Evolutionary conservation across 2,797 vertebrate genomes (phyloP), one percentile per base, ranked within the genome.

Genomic region (Pseudotriccus pelzelni): DNA sequence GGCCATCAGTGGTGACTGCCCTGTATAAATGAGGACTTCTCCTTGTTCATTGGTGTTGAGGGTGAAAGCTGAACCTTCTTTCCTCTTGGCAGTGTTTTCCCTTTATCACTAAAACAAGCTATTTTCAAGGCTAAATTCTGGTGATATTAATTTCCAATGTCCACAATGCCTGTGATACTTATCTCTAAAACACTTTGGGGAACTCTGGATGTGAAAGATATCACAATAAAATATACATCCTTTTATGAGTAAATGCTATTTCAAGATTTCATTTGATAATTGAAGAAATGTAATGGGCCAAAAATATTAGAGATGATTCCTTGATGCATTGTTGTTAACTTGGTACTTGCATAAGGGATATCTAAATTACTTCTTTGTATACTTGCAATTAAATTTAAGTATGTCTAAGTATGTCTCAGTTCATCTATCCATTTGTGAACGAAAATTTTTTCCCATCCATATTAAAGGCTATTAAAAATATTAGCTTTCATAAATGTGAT

Each of bases 171-270:
- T 91, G 64, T 64, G 62, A 91, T 92, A 87, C 34, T 96, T 84
- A 66, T 96, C 95, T 87, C 77, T 80, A 84, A 96, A 97, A 93
- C 82, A 85, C 79, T 97, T 95, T 11, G 79, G 92, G 91, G 91
- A 84, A 55, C 77, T 68, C 63, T 76, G 84, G 46, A 77, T 95
- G 91, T 90, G 88, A 96, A 96, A 96, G 87, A 86, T 79, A 82
- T 21, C 87, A 70, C 75, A 95, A 78, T 81, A 97, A 98, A 96
- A 92, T 44, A 69, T 84, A 76, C 70, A 90, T 93, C 44, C 90
- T 94, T 97, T 91, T 94, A 95, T 92, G 73, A 96, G 96, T 93
- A 85, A 97, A 84, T 88, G 72, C 37, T 66, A 78, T 93, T 91
- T 94, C 72, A 84, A 93, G 16, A 97, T 94, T 95, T 86, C 24